Evolutionary conservation across 2,888 invertebrate genomes (phyloP).

Genomic region (Amblyteles armatorius): DNA sequence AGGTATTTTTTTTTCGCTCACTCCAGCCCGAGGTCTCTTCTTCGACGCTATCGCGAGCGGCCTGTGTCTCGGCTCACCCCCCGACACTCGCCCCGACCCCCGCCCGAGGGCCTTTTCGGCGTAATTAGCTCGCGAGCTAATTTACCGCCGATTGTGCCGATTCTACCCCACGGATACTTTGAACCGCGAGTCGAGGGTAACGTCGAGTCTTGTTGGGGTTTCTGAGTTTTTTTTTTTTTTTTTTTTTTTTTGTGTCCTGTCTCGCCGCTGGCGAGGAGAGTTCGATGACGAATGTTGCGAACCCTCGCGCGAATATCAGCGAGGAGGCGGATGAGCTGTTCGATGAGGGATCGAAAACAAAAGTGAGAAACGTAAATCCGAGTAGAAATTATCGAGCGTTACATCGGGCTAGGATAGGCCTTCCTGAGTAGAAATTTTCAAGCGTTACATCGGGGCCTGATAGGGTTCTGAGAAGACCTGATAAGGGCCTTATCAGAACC

Average conservation of each 20-base stretch:
- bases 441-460: too few species aligned
- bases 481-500: too few species aligned
- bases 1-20: slow-evolving; percentile 23
- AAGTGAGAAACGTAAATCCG: too few species aligned
- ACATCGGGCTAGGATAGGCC: too few species aligned
- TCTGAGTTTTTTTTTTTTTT: background rate
- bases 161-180: slow-evolving; percentile 32
- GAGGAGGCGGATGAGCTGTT: too few species aligned
- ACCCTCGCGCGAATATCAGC: too few species aligned
- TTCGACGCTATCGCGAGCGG: slow-evolving; percentile 39
- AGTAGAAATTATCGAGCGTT: too few species aligned
- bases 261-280: slow-evolving; percentile 44
- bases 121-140: slow-evolving; percentile 82
- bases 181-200: slow-evolving; percentile 32
- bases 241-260: slow-evolving; percentile 21
- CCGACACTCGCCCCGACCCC: slow-evolving; percentile 68
- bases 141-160: slow-evolving; percentile 77
- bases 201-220: background rate
- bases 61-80: slow-evolving; percentile 36
- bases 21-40: slow-evolving; percentile 24
- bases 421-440: too few species aligned
- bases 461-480: too few species aligned
- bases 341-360: too few species aligned
- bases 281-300: slow-evolving; percentile 47
- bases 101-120: slow-evolving; percentile 71